Evolutionary conservation across 2,113 vertebrate species (phyloP), one percentile per base, ranked within the genome.

Genomic region (Cochlearius cochlearius): DNA sequence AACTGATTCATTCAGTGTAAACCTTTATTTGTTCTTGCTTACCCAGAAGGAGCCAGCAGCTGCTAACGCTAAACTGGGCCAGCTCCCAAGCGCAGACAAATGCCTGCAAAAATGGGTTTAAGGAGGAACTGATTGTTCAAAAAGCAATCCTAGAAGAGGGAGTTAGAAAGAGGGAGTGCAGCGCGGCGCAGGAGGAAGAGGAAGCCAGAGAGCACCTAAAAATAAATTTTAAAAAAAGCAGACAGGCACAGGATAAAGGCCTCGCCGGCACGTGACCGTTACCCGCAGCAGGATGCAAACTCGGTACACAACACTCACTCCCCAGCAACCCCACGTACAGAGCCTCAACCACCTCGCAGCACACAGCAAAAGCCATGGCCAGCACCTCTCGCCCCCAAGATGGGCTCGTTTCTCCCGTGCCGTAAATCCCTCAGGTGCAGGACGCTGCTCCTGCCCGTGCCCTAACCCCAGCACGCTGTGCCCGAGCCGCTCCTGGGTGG

Each of bases 201-300:
- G 96, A 97, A 97, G 96, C 93, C 91, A 69, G 83, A 71, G 73
- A 92, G 91, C 79, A 96, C 94, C 96, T 97, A 97, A 97, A 97
- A 97, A 97, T 97, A 97, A 88, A 10, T 50, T 12, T 86, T 80
- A 39, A 83, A 95, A 94, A 88, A 95, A 92, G 95, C 94, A 95
- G 82, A 7, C 53, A 69, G 91, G 94, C 92, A 0, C 79, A 84
- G 96, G 95, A 92, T 94, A 91, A 96, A 94, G 86, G 86, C 72
- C 75, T 23, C 3, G 50, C 0, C 63, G 4, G 55, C 96, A 96
- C 94, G 95, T 96, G 96, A 96, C 92, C 58, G 23, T 29, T 39
- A 59, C 91, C 96, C 88, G 12, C 92, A 21, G 96, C 95, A 96
- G 96, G 96, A 97, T 94, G 96, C 52, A 12, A 82, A 23, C 78